Conservation (phyloP, 2,888 invertebrate species). For the Gastracanthus pulcherrimus region DNA sequence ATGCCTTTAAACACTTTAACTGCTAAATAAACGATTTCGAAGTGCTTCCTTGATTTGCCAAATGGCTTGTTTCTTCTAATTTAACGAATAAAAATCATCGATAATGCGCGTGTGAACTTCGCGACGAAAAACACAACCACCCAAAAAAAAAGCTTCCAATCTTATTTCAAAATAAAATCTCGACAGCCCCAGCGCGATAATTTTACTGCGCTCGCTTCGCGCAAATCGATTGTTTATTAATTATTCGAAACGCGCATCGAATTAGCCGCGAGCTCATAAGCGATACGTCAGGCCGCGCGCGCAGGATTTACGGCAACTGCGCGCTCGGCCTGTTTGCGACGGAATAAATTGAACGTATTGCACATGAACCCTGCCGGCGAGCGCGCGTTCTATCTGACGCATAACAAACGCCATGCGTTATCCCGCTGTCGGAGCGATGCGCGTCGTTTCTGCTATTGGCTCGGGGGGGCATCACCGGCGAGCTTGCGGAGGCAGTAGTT, state of each 20-base stretch:
- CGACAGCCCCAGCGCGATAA: not conserved
- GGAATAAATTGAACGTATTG: slow-evolving; percentile 73
- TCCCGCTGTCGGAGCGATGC: slow-evolving; percentile 59
- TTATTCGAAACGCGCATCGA: slow-evolving; percentile 71
- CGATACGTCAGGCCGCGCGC: slow-evolving; percentile 67
- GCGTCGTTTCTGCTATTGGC: slow-evolving; percentile 65
- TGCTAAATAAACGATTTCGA: not conserved
- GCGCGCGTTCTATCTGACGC: slow-evolving; percentile 67
- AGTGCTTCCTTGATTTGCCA: too few species aligned
- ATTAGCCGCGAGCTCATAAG: slow-evolving; percentile 70
- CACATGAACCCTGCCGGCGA: slow-evolving; percentile 51
- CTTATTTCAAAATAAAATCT: too few species aligned
- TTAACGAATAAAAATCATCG: too few species aligned
- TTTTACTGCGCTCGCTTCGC: not conserved
- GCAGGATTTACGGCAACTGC: slow-evolving; percentile 66
- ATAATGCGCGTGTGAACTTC: not conserved
- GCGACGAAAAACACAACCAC: not conserved
- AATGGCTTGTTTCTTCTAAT: too few species aligned
- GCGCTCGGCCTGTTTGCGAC: slow-evolving; percentile 64
- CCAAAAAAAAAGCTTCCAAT: too few species aligned
- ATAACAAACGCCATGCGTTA: slow-evolving; percentile 72
- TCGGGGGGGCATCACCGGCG: too few species aligned
- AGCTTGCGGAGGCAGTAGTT: not conserved
- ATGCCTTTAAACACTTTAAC: not conserved
- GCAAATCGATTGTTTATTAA: slow-evolving; percentile 69